Base-by-base conservation (phyloP, 2,888 invertebrate species). In the Hypomecis punctinalis region DNA sequence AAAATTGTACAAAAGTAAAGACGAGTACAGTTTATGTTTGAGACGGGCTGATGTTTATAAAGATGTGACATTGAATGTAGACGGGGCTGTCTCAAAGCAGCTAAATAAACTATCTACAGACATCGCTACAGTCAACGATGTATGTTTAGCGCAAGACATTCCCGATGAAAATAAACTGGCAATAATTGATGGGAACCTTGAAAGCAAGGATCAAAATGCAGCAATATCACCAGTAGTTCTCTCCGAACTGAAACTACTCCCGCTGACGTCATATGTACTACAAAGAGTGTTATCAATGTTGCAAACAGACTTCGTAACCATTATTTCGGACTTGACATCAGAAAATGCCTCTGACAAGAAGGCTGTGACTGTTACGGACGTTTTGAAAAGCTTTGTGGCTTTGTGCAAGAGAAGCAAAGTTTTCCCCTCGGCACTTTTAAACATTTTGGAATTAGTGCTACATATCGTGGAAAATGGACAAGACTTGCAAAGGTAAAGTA, bases 231-330 rank as follows among this genome's bases (percentile, higher is more conserved):
- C 57, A 0, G 56, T 49, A 43, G 55, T 45, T 51, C 68, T 72
- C 56, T 60, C 72, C 5, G 71, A 67, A 36, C 54, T 90, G 76
- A 75, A 94, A 77, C 76, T 95, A 4, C 82, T 95, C 68, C 96
- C 96, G 65, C 77, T 95, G 47, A 94, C 94, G 70, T 90, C 94
- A 10, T 94, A 94, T 63, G 78, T 94, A 6, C 81, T 94, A 47
- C 83, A 90, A 63, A 83, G 91, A 71, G 76, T 93, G 33, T 71
- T 91, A 6, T 77, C 75, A 61, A 65, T 89, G 35, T 56, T 90
- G 37, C 82, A 86, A 67, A 75, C 68, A 8, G 70, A 78, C 49
- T 76, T 90, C 8, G 65, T 79, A 7, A 71, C 77, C 42, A 69
- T 89, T 4, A 47, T 79, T 9, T 69, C 67, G 13, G 68, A 73